Base-by-base conservation (phyloP, 2,113 vertebrate species). In the Grallaria varia region DNA sequence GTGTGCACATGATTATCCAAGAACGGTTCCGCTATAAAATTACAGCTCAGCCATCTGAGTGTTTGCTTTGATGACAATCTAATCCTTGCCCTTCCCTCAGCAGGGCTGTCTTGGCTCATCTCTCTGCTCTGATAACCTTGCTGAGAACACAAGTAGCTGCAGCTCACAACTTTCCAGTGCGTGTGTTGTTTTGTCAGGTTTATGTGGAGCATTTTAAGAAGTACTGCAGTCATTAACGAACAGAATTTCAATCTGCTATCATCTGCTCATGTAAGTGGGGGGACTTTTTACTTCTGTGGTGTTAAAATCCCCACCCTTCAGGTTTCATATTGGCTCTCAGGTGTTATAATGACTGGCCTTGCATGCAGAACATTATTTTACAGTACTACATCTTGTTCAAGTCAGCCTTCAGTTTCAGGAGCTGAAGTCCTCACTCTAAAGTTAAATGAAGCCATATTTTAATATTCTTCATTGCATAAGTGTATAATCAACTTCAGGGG, bases 141-240 rank as follows among this genome's bases (percentile, higher is more conserved):
- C 73, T 90, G 50, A 58, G 59, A 92, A 71, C 71, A 64, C 76
- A 66, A 74, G 84, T 2, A 81, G 14, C 49, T 77, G 87, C 91
- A 94, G 87, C 84, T 94, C 73, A n/a, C 63, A 82, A 23, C 64
- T 89, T 89, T 33, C 60, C 69, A 14, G 25, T 4, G 28, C 2
- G 40, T 64, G 30, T 66, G 56, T 90, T 91, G 80, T 62, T 81
- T 69, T 81, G 64, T 66, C 63, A 93, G 76, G 77, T 62, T 9
- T 81, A 89, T 13, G 56, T 64, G 39, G 52, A 89, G 81, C 95
- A 89, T 96, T 91, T 91, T 89, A 94, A 96, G 63, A 81, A 94
- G 84, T 22, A 63, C 93, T 89, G 96, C 93, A 96, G 91, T 81
- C 69, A 49, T 64, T 96, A 96, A 95, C 27, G 52, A 94, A 93